Evolutionary conservation across 92 coral and sea anemone species (phyloP).

Genomic region (Paragorgia papillata): DNA sequence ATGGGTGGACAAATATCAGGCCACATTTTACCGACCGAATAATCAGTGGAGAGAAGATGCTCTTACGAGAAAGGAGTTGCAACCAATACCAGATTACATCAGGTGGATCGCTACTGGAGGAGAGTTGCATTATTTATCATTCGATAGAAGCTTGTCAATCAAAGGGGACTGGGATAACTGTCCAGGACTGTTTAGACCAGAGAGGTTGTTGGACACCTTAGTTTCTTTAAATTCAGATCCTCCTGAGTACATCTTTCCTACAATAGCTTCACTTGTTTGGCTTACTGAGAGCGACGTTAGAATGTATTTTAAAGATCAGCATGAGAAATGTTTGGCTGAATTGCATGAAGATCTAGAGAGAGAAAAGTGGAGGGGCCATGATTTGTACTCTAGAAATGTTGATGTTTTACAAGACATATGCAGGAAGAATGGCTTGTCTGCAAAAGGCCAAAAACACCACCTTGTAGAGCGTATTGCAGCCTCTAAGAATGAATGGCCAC

Average conservation of each 20-base stretch:
- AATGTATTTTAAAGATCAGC: too few relatives aligned
- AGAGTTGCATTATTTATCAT: slow-evolving; percentile 16
- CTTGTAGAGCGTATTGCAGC: slow-evolving; percentile 54
- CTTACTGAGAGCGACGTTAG: slow-evolving; percentile 11
- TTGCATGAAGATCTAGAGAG: background rate
- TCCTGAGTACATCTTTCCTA: background rate
- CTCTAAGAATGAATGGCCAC: background rate
- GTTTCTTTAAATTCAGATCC: slow-evolving; percentile 15
- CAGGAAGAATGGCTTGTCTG: slow-evolving; percentile 35
- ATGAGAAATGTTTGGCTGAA: slow-evolving; percentile 1
- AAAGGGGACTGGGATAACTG: slow-evolving; percentile 1
- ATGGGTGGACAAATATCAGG: slow-evolving; percentile 19
- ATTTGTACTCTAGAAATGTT: slow-evolving; percentile 6
- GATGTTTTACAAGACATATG: slow-evolving; percentile 10
- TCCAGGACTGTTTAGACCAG: slow-evolving; percentile 31
- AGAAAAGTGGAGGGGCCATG: background rate
- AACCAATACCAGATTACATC: slow-evolving; percentile 32
- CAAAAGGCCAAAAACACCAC: slow-evolving; percentile 64
- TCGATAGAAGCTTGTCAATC: background rate
- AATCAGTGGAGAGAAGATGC: slow-evolving; percentile 5
- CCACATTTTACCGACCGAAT: background rate
- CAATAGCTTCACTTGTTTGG: slow-evolving; percentile 26
- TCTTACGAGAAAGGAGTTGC: background rate
- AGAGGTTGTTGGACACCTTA: background rate
- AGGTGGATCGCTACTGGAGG: slow-evolving; percentile 19